phyloP scores from a whole-genome alignment of 2,797 vertebrate species.

The Rhinophrynus dorsalis region DNA sequence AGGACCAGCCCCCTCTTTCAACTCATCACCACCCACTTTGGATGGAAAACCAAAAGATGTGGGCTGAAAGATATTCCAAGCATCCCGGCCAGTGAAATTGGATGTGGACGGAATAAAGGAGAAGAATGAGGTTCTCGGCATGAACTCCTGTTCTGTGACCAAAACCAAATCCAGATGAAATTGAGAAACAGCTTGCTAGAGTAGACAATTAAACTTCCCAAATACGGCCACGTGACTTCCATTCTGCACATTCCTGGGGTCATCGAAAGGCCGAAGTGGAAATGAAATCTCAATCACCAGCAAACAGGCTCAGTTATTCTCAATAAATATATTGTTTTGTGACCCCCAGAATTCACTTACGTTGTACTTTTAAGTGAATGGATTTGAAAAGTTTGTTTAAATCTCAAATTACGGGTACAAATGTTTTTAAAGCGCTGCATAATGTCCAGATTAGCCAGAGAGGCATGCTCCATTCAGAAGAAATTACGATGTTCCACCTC shows the following conservation, averaged over 20 bases:
- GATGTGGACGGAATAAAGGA: conserved; percentile 35
- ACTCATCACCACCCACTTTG: not conserved
- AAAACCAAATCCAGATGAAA: conserved; percentile 70
- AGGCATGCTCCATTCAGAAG: no score
- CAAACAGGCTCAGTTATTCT: not conserved
- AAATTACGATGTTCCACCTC: no score
- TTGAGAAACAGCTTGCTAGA: conserved; percentile 50
- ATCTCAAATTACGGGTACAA: no score
- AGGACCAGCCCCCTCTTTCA: conserved; percentile 5
- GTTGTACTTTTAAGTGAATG: no score
- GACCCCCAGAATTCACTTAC: no score
- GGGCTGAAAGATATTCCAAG: conserved; percentile 63
- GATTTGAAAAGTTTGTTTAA: no score
- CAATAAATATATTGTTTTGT: not conserved
- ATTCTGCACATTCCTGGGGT: conserved; percentile 45
- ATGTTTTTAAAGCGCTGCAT: no score
- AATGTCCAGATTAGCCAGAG: no score
- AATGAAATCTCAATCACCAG: not conserved
- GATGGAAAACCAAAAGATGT: conserved; percentile 64
- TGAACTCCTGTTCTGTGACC: conserved; percentile 63
- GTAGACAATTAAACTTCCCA: conserved; percentile 57
- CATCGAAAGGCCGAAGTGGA: conserved; percentile 48
- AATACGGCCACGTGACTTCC: conserved; percentile 51
- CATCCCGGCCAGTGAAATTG: conserved; percentile 69
- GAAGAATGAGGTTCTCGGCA: conserved; percentile 61